Evolutionary conservation across 1,140 invertebrate genomes (phyloP), one percentile per base, ranked within the genome.

Genomic region (Orius laevigatus): DNA sequence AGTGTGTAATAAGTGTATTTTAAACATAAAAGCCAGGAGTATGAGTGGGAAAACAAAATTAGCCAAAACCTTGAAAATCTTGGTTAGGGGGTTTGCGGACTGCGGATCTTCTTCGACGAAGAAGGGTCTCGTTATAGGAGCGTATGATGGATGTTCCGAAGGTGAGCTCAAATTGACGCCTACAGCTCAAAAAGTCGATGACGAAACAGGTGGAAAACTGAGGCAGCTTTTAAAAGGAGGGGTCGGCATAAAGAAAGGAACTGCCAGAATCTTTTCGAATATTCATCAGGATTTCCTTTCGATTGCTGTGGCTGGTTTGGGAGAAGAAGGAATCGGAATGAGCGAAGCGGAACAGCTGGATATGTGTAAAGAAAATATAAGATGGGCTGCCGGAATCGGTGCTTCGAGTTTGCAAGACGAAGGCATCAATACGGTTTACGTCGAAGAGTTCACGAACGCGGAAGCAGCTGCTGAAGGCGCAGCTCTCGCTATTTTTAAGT

Each of bases 381-480:
- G 83, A 45, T 34, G 49, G 35, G 60, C 66, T 14, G 81, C 81
- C 20, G 76, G 81, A 9, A 73, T 78, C 58, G 73, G 74, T 25
- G 73, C 72, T 40, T 66, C 62, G 50, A 63, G 67, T n/a, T 57
- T 83, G 46, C 62, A 72, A 51, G 48, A 67, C 6, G 44, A 51
- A 14, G 46, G 48, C 9, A 39, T 52, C 5, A 34, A 44, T 3
- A 62, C 67, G 6, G 62, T 68, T 14, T 62, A 64, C 5, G 62
- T 88, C 1, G 84, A 87, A 60, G 68, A 70, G 33, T 75, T 84
- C 57, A 74, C 71, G 1, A 71, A 82, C 63, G 70, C 80, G 1
- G 78, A 83, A 62, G 75, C 79, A 20, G 73, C 80, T 3, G 82
- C 82, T 3, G 84, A 87, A 63, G 82, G 81, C 3, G 71, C 73